Base-by-base conservation (phyloP, 2,113 vertebrate genomes). In the Caracal caracal region DNA sequence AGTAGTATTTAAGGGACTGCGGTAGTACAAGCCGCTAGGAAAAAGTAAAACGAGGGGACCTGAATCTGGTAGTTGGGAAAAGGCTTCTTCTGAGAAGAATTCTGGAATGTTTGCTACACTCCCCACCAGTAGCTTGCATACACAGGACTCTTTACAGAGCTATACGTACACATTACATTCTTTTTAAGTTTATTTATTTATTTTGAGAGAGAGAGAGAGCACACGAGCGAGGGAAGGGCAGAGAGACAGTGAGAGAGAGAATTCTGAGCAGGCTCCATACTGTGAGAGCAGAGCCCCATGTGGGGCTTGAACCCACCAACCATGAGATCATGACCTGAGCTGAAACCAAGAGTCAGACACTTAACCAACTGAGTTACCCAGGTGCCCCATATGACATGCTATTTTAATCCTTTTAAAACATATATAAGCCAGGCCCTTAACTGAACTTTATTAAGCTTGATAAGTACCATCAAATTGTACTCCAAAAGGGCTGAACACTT, bases 361-460 rank as follows among this genome's bases (percentile, higher is more conserved):
- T 59, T 59, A 20, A 59, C 56, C 56, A 59, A 22, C 20, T 59
- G 56, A 56, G 56, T 20, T 20, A 22, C 56, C 56, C 56, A 22
- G 56, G 56, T 7, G 20, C 56, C 56, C 56, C 2, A 90, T 10
- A 83, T 43, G 56, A 63, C 4, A 40, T 47, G 63, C 28, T 89
- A 89, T 37, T 81, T 93, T 71, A 66, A 66, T 81, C 28, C n/a
- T 86, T 85, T 95, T 75, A 80, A 80, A 94, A 80, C 24, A 17
- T 65, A 71, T 35, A 30, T 33, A 84, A 95, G 66, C 33, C 15
- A 92, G 20, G 40, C 15, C n/a, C 40, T 79, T 35, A 82, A 63
- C 0, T 79, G 22, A 92, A 93, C 35, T 80, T n/a, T 40, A 71
- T 66, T 65, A 91, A 56, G 93, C 65, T 75, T 86, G 56, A 76